phyloP scores from a whole-genome alignment of 1,140 invertebrate genomes.

The Thalassaphorura encarpata region DNA sequence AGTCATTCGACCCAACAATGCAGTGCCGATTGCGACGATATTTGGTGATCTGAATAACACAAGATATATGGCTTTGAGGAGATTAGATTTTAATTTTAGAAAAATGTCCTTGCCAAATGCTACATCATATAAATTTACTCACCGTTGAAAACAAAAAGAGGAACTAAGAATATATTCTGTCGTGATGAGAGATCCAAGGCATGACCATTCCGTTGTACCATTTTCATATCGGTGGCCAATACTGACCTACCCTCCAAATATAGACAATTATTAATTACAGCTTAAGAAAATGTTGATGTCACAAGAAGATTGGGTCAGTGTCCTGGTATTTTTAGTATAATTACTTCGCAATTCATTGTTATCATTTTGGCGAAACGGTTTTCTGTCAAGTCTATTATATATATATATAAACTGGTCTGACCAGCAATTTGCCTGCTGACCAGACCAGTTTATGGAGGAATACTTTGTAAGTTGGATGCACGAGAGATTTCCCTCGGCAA shows the following conservation, averaged over 20 bases:
- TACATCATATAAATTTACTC: neutral
- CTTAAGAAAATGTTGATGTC: too few relatives aligned
- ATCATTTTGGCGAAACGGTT: too few relatives aligned
- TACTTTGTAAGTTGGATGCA: too few relatives aligned
- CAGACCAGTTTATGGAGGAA: too few relatives aligned
- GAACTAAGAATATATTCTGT: conserved; percentile 10
- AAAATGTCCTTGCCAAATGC: neutral
- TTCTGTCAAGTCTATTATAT: too few relatives aligned
- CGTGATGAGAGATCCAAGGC: conserved; percentile 20
- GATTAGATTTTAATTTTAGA: neutral
- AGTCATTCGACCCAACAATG: neutral
- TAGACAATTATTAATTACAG: neutral
- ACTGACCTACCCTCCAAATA: conserved; percentile 11
- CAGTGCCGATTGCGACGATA: neutral
- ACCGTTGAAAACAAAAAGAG: conserved; percentile 6
- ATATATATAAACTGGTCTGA: too few relatives aligned
- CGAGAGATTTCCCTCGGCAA: neutral
- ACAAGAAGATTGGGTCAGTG: too few relatives aligned
- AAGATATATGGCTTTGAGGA: neutral
- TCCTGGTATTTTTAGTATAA: too few relatives aligned
- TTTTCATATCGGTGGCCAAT: conserved; percentile 6
- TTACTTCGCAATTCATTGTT: too few relatives aligned
- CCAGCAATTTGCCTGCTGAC: too few relatives aligned
- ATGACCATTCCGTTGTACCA: conserved; percentile 7
- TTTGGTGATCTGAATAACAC: neutral